Conservation (phyloP, 2,888 invertebrate species). For the Paralinhomoeus sp. region DNA sequence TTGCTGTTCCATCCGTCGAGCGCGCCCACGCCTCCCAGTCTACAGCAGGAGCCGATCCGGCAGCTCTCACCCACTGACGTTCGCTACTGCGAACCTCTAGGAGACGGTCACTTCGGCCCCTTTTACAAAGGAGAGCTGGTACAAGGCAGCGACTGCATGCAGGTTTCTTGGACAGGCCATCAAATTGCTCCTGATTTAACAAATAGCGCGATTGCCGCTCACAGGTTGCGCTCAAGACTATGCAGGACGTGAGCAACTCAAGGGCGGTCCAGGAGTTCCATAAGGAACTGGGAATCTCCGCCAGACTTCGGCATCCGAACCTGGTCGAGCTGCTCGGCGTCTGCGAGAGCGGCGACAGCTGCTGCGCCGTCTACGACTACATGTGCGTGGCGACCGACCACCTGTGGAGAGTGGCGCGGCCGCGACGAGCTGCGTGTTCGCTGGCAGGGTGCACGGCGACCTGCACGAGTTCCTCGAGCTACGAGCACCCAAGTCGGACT, state of each 20-base stretch:
- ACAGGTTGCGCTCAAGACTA: constrained; percentile 71
- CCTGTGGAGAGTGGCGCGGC: not conserved
- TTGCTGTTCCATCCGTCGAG: too few species aligned
- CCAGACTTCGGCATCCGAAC: constrained; percentile 73
- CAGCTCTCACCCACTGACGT: constrained; percentile 8
- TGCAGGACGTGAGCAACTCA: constrained; percentile 70
- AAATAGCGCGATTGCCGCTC: too few species aligned
- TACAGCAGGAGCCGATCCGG: not conserved
- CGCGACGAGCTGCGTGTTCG: not conserved
- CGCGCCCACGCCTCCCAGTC: constrained; percentile 9
- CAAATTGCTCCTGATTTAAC: constrained; percentile 5
- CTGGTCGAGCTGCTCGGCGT: constrained; percentile 81
- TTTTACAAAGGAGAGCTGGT: constrained; percentile 73
- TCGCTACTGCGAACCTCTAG: constrained; percentile 61
- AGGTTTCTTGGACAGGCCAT: not conserved
- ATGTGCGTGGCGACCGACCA: constrained; percentile 38
- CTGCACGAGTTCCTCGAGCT: constrained; percentile 79
- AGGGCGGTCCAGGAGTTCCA: constrained; percentile 77
- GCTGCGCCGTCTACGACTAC: constrained; percentile 88
- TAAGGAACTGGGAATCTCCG: constrained; percentile 72
- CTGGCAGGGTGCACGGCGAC: constrained; percentile 45
- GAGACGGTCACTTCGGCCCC: constrained; percentile 89
- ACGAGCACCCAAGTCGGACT: constrained; percentile 49
- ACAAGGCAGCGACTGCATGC: not conserved
- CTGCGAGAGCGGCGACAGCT: constrained; percentile 57